Evolutionary conservation across 2,797 vertebrate species (phyloP).

Genomic region (Glyptemys insculpta): DNA sequence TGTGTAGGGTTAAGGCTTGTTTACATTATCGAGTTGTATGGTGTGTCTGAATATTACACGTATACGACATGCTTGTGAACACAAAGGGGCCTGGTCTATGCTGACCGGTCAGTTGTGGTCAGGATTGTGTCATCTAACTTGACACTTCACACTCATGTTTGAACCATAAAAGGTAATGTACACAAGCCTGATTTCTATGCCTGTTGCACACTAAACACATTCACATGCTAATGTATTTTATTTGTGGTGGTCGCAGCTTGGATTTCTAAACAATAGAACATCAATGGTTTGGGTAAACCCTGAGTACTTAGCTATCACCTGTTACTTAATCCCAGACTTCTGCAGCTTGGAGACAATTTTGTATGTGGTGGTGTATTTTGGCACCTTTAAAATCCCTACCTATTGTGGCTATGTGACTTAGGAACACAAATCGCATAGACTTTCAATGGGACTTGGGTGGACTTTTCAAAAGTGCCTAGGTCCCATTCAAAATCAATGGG

Average conservation of each 20-base stretch:
- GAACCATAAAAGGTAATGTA: constrained; percentile 36
- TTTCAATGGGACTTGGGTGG: neutral
- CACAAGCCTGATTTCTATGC: constrained; percentile 25
- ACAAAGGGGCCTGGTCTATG: constrained; percentile 63
- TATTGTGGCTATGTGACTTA: neutral
- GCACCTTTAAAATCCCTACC: neutral
- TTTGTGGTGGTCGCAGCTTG: constrained; percentile 20
- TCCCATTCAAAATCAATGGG: neutral
- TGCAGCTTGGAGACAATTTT: neutral
- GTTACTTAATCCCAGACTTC: neutral
- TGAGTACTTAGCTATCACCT: neutral
- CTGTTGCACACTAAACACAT: constrained; percentile 52
- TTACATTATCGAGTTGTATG: constrained; percentile 53
- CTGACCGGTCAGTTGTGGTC: constrained; percentile 35
- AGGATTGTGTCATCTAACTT: constrained; percentile 46
- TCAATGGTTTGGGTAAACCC: neutral
- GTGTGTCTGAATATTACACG: constrained; percentile 52
- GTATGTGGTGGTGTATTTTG: neutral
- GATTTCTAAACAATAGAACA: constrained; percentile 28
- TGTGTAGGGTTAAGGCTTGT: constrained; percentile 59
- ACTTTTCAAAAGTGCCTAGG: neutral
- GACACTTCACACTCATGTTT: constrained; percentile 3
- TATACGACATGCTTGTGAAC: constrained; percentile 48
- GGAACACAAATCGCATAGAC: neutral
- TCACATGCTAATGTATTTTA: constrained; percentile 20